Percentiles rank a stretch among this genome's conserved stretches.
phyloP scores from a whole-genome alignment of 1,140 invertebrate genomes.

The Nymphalis io region DNA sequence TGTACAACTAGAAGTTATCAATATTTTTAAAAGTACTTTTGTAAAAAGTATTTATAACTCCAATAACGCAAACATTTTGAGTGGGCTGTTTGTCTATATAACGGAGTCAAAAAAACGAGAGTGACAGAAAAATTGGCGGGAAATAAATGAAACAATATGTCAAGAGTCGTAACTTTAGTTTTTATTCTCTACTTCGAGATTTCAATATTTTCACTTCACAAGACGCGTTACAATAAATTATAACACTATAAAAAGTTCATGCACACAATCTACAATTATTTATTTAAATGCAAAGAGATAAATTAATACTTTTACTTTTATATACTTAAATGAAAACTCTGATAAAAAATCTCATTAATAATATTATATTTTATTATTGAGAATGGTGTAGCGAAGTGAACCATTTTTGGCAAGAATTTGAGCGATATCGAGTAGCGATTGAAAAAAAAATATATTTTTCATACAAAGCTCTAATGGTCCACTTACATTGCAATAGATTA shows the following conservation, averaged over 20 bases:
- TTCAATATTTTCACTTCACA: constrained; percentile 25
- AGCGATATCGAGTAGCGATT: not conserved
- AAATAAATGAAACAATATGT: constrained; percentile 30
- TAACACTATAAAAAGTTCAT: constrained; percentile 13
- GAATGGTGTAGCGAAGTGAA: not conserved
- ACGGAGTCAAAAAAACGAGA: not conserved
- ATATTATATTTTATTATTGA: not conserved
- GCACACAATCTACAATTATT: constrained; percentile 11
- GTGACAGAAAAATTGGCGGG: not conserved
- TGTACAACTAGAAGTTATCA: too few relatives aligned
- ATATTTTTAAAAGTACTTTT: too few relatives aligned
- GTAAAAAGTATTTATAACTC: too few relatives aligned
- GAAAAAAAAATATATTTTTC: not conserved
- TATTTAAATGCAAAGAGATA: not conserved
- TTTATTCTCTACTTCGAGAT: constrained; percentile 37
- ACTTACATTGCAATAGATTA: too few relatives aligned
- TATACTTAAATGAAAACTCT: constrained; percentile 1
- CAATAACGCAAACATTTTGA: too few relatives aligned
- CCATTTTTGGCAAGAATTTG: not conserved
- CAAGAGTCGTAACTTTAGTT: constrained; percentile 21
- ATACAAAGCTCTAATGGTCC: not conserved
- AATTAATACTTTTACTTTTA: not conserved
- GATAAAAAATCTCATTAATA: constrained; percentile 6
- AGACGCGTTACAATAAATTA: constrained; percentile 21
- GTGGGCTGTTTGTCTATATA: not conserved